Base-by-base conservation (phyloP, 1,140 invertebrate genomes). In the Sycobia sp. region DNA sequence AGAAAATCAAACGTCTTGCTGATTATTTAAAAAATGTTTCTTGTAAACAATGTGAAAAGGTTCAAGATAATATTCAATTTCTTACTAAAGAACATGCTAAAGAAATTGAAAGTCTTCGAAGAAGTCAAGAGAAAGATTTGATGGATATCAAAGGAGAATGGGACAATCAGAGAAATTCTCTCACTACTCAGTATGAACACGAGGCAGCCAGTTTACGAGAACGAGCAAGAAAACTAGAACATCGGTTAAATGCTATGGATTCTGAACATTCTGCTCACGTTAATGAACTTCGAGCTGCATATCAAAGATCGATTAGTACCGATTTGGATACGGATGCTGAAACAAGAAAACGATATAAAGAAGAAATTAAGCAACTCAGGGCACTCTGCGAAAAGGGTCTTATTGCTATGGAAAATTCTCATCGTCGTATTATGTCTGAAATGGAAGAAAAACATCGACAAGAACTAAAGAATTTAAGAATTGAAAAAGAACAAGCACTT, bases 401-500 rank as follows among this genome's bases (percentile, higher is more conserved):
- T 57, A 76, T 89, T 62, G 90, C 91, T 7, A 93, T 95, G 91
- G 93, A 95, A 76, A 91, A 90, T 72, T 93, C 92, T 67, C 92
- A 95, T 77, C 84, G 90, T n/a, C 85, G 92, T 49, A 89, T 93
- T 43, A 87, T 95, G 39, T 85, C 88, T 43, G 92, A 95, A 71
- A 85, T 95, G 79, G 90, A 94, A 70, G 91, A 93, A 70, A 90
- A 91, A 70, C 93, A 95, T 76, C 85, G 87, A 43, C 85, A 88
- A 59, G 93, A 96, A 75, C 70, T 91, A 23, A 87, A 89, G 54
- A 85, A 86, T 62, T 78, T 92, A 44, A 82, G 87, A 77, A 80
- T 89, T 34, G 93, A 95, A 70, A 95, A 95, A 74, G 93, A 96
- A 73, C 91, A 93, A 68, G 92, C 92, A 4, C 76, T 95, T 27